Conservation (phyloP, 2,888 invertebrate genomes). For the Watsonalla binaria region DNA sequence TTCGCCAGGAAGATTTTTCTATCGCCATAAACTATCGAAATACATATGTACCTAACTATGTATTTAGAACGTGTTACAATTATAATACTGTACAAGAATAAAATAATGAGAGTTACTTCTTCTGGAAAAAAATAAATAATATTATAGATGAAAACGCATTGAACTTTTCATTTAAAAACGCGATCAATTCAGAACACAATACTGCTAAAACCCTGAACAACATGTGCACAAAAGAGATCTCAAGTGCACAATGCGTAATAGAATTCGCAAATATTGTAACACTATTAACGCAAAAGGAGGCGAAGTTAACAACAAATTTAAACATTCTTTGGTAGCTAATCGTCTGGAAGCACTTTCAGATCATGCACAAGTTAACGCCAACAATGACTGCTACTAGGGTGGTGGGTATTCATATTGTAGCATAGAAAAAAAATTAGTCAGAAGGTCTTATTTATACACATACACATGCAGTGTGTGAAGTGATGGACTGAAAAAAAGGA, state of each 20-base stretch:
- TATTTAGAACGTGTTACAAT: too few species aligned
- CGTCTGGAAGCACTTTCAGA: conserved; percentile 68
- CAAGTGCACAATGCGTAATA: conserved; percentile 72
- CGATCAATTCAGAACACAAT: conserved; percentile 62
- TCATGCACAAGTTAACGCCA: conserved; percentile 62
- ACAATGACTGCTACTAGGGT: conserved; percentile 66
- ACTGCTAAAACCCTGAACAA: conserved; percentile 49
- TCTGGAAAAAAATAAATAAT: too few species aligned
- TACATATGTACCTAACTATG: too few species aligned
- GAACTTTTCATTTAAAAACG: conserved; percentile 31
- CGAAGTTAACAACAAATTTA: conserved; percentile 75
- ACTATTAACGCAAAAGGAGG: conserved; percentile 76
- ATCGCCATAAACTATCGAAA: neutral
- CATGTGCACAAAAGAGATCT: conserved; percentile 47
- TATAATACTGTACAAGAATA: too few species aligned
- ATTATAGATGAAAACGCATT: neutral
- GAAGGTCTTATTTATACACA: conserved; percentile 7
- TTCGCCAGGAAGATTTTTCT: conserved; percentile 6
- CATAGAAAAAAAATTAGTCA: conserved; percentile 22
- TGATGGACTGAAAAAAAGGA: too few species aligned
- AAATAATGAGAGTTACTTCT: too few species aligned
- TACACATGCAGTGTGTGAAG: too few species aligned
- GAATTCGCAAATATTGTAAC: conserved; percentile 76
- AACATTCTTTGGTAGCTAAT: conserved; percentile 72
- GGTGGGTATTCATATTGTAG: conserved; percentile 38